Evolutionary conservation across 1,140 invertebrate genomes (phyloP), one percentile per base, ranked within the genome.

Genomic region (Delia radicum): DNA sequence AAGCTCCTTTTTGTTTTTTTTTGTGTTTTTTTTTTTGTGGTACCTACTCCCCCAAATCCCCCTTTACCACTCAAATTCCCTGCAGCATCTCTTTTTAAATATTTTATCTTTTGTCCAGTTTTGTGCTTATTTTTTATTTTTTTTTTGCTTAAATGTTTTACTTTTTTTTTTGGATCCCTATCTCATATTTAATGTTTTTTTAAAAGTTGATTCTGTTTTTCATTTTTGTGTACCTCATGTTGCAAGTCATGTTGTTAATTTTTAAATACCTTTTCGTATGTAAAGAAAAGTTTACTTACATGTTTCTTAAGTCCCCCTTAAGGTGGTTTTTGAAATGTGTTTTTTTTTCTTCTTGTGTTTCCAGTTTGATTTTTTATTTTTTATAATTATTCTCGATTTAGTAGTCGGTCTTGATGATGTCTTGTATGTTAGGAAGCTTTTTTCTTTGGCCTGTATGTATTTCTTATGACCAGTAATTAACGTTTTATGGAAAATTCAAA

Each of bases 81-180:
- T 55, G 10, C 5, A n/a, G 48, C 48, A 21, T 55, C 5, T 21
- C 8, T 24, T 55, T 21, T 55, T 1, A 63, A 63, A 63, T 67
- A n/a, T n/a, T 28, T 31, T 67, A 67, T 67, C 28, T 67, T 67
- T 67, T 67, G 63, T 31, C 63, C 63, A 67, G 63, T 42, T 42
- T 42, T 42, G 37, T 42, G 37, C 13, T 12, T 28, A 31, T 33
- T 31, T 67, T 67, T 67, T 1, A 15, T 28, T 7, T 63, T 63
- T 63, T 63, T 15, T 63, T 67, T 15, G 15, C 55, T 62, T 62
- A 18, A 62, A 24, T 62, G n/a, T 8, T 26, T 26, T 24, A 2
- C 5, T 3, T 24, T 18, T 24, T 26, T 10, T 24, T 31, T 67
- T 29, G 63, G 28, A 67, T 67, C 5, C n/a, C 28, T 24, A 55